Evolutionary conservation across 1,140 invertebrate species (phyloP).

Genomic region (Cardiocondyla obscurior): DNA sequence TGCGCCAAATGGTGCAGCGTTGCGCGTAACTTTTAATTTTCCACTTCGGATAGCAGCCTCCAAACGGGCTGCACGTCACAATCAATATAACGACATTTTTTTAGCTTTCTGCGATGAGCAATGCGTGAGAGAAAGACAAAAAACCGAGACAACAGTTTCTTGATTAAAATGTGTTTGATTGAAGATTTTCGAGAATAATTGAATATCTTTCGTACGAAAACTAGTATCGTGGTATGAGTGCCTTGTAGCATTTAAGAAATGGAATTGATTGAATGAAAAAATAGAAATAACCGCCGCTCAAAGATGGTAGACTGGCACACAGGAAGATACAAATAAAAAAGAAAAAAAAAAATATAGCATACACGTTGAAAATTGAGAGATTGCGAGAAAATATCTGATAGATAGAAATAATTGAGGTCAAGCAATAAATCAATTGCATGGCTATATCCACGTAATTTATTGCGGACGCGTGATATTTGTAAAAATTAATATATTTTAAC

Average conservation of each 20-base stretch:
- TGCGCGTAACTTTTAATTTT: constrained; percentile 54
- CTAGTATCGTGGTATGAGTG: neutral
- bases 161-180: constrained; percentile 3
- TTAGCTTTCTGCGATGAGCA: neutral
- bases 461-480: neutral
- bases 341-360: neutral
- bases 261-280: constrained; percentile 17
- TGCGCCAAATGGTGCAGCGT: constrained; percentile 17
- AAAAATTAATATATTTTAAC: constrained; percentile 11
- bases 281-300: constrained; percentile 14
- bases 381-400: constrained; percentile 28
- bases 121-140: neutral
- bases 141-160: neutral
- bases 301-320: constrained; percentile 18
- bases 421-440: constrained; percentile 27
- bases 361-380: constrained; percentile 28
- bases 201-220: neutral
- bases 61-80: neutral
- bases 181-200: neutral
- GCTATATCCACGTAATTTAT: constrained; percentile 34
- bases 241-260: neutral
- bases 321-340: constrained; percentile 12
- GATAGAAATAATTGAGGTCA: constrained; percentile 31
- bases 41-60: constrained; percentile 34
- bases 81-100: constrained; percentile 31